These are phyloP conservation scores for Crocuta crocuta DNA, from an alignment of 2,113 vertebrate species.

Conservation along the genomic window DNA sequence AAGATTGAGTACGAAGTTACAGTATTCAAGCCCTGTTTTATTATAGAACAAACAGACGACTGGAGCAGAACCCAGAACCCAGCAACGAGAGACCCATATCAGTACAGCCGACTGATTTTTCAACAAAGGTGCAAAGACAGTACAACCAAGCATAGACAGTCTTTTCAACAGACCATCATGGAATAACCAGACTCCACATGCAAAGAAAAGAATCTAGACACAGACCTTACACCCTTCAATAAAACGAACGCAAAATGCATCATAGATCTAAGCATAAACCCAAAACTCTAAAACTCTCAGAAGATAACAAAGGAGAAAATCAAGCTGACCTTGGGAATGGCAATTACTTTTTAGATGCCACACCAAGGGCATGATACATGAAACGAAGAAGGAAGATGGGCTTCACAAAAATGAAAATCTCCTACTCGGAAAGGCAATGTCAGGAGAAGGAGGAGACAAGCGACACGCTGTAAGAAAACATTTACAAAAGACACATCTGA, in stretches of 20 bases:
- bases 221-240: not conserved
- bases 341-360: not conserved
- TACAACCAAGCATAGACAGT: not conserved
- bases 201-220: not conserved
- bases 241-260: not conserved
- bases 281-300: not conserved
- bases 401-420: not conserved
- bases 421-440: not conserved
- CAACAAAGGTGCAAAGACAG: not conserved
- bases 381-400: not conserved
- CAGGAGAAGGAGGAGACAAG: not conserved
- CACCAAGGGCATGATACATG: not conserved
- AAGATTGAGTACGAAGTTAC: not conserved
- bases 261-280: not conserved
- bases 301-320: not conserved
- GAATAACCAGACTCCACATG: not conserved
- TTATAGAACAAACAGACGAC: not conserved
- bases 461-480: not conserved
- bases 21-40: not conserved
- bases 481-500: not conserved
- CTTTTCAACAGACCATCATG: not conserved
- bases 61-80: not conserved
- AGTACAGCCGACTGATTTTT: not conserved
- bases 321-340: not conserved
- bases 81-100: not conserved